Percentiles rank a stretch among this genome's conserved stretches.
Evolutionary conservation across 2,797 vertebrate species (phyloP).

Genomic region (Macropus fuliginosus): DNA sequence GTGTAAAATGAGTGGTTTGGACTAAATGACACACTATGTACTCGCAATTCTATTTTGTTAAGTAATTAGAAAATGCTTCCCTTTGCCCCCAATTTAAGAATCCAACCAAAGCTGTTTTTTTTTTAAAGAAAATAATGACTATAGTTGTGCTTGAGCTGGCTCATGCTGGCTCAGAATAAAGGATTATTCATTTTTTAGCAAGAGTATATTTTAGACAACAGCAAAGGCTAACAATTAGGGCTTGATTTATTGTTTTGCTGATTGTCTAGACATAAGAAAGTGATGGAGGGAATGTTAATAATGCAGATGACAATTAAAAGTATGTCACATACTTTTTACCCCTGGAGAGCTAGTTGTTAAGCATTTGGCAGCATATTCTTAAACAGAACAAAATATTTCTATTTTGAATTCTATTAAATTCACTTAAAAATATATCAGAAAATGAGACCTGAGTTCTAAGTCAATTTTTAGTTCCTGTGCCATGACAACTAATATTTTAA

Average conservation of each 20-base stretch:
- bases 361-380: neutral
- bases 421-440: neutral
- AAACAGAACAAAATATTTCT: neutral
- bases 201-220: slow-evolving; percentile 5
- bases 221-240: neutral
- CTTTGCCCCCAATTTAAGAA: neutral
- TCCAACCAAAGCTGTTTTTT: neutral
- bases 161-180: neutral
- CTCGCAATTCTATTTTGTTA: neutral
- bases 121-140: neutral
- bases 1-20: neutral
- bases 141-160: neutral
- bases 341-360: neutral
- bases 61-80: slow-evolving; percentile 7
- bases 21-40: neutral
- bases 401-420: neutral
- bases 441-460: neutral
- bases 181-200: neutral
- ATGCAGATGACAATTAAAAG: neutral
- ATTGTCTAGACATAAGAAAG: neutral
- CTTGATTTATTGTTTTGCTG: neutral
- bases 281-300: neutral
- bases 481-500: neutral
- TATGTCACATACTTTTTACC: neutral
- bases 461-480: neutral